A percentile compares a stretch with the other conserved stretches of the same genome.
Conservation (phyloP, 2,113 vertebrate species). For the Odocoileus virginianus region DNA sequence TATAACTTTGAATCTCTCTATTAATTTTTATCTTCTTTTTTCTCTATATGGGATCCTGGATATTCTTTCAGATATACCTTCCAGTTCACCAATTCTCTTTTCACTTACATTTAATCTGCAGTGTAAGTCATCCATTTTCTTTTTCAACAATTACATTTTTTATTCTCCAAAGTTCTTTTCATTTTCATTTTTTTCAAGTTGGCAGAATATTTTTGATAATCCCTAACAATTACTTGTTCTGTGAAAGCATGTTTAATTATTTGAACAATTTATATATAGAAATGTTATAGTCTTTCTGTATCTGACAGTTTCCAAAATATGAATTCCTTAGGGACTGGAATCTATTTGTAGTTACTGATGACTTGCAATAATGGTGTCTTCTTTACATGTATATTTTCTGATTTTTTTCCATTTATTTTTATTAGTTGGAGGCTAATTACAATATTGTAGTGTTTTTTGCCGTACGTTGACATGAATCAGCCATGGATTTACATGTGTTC, state of each 20-base stretch:
- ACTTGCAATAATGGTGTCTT: neutral
- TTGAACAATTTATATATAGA: neutral
- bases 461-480: too few species aligned
- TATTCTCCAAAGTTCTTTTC: neutral
- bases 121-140: neutral
- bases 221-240: neutral
- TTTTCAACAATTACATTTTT: neutral
- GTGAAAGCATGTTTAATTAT: neutral
- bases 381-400: neutral
- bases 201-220: neutral
- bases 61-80: neutral
- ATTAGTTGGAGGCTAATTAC: too few species aligned
- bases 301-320: neutral
- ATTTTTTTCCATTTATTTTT: neutral
- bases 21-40: neutral
- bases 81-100: constrained; percentile 2
- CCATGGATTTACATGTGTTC: too few species aligned
- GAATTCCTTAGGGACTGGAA: neutral
- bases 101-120: neutral
- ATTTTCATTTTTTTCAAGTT: constrained; percentile 17
- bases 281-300: neutral
- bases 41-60: neutral
- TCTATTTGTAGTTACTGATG: neutral
- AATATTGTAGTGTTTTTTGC: too few species aligned
- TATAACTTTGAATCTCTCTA: neutral